Conservation (phyloP, 2,888 invertebrate species). For the Ormia ochracea region DNA sequence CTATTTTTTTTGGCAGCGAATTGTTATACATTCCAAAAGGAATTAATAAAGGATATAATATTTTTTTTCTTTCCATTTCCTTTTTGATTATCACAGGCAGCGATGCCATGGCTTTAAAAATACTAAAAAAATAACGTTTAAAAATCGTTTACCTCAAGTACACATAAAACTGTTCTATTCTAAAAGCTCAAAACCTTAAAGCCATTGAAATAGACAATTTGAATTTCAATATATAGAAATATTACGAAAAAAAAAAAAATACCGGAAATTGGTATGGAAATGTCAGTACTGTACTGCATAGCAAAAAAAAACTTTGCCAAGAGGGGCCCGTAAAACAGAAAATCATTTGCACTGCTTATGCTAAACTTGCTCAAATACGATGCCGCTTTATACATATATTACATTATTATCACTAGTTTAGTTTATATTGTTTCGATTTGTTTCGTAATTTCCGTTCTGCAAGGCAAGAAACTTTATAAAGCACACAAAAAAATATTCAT, state of each 20-base stretch:
- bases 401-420: background rate
- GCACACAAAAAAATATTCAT: background rate
- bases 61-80: too few relatives aligned
- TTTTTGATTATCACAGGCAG: too few relatives aligned
- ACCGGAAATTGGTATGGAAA: conserved; percentile 54
- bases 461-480: conserved; percentile 26
- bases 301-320: background rate
- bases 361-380: conserved; percentile 9
- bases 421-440: conserved; percentile 24
- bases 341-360: conserved; percentile 34
- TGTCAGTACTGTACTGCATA: conserved; percentile 40
- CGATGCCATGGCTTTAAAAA: too few relatives aligned
- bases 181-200: background rate
- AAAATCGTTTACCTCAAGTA: too few relatives aligned
- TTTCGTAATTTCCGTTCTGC: conserved; percentile 43
- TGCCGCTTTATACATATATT: background rate
- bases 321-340: background rate
- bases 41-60: too few relatives aligned
- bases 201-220: background rate
- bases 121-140: too few relatives aligned
- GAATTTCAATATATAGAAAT: conserved; percentile 9
- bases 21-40: too few relatives aligned
- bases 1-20: too few relatives aligned
- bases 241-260: conserved; percentile 5
- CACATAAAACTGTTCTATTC: background rate